Conservation (phyloP, 1,140 invertebrate genomes). For the Bombus affinis region DNA sequence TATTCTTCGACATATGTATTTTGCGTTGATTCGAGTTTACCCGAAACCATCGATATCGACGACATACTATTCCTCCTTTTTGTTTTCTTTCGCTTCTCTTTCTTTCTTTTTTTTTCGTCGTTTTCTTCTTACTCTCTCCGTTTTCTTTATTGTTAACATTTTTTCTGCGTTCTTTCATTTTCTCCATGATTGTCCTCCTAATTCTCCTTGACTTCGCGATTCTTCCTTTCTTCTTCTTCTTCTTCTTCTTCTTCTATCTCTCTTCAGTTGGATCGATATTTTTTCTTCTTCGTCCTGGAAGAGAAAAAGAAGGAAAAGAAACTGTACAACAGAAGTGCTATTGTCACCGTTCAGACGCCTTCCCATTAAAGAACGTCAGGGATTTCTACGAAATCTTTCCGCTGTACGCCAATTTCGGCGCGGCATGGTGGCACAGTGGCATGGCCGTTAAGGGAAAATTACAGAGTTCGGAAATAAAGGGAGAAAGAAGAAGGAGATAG, state of each 20-base stretch:
- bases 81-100: background rate
- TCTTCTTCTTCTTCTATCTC: conserved; percentile 23
- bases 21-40: background rate
- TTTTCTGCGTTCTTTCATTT: conserved; percentile 30
- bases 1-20: background rate
- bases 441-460: conserved; percentile 73
- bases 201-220: conserved; percentile 41
- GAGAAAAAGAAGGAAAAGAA: conserved; percentile 15
- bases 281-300: conserved; percentile 5
- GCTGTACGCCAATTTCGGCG: conserved; percentile 70
- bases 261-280: conserved; percentile 25
- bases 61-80: conserved; percentile 30
- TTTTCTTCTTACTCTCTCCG: background rate
- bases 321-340: conserved; percentile 53
- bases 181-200: conserved; percentile 30
- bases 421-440: conserved; percentile 71
- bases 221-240: conserved; percentile 29
- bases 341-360: conserved; percentile 56
- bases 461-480: conserved; percentile 69
- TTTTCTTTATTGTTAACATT: conserved; percentile 29
- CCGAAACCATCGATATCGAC: conserved; percentile 32
- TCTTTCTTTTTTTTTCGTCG: no score
- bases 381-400: conserved; percentile 66
- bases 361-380: conserved; percentile 47
- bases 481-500: conserved; percentile 47